Evolutionary conservation across 2,797 vertebrate genomes (phyloP).

Genomic region (Sciaenops ocellatus): DNA sequence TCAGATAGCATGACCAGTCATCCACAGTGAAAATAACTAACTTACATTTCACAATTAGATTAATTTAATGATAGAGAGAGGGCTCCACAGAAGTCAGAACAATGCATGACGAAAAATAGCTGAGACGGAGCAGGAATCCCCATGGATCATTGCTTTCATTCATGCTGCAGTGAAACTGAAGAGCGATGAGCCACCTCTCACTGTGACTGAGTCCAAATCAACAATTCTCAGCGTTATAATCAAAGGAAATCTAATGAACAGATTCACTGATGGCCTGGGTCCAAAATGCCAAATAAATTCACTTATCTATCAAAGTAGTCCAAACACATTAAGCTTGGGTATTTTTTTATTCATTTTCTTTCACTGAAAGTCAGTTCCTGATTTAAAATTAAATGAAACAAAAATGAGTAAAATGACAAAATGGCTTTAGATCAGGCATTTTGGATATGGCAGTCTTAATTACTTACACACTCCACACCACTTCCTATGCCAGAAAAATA

Average conservation of each 20-base stretch:
- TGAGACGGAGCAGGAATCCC: neutral
- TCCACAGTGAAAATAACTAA: neutral
- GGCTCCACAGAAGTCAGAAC: neutral
- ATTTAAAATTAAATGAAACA: neutral
- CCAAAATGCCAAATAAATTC: constrained; percentile 9
- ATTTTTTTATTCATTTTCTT: neutral
- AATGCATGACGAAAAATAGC: neutral
- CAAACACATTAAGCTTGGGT: neutral
- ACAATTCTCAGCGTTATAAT: neutral
- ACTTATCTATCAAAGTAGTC: constrained; percentile 5
- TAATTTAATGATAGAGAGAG: neutral
- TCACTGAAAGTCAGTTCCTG: neutral
- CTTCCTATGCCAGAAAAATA: neutral
- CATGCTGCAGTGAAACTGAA: neutral
- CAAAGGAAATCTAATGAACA: constrained; percentile 16
- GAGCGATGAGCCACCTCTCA: neutral
- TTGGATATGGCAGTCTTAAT: neutral
- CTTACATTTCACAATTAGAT: neutral
- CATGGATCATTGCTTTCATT: neutral
- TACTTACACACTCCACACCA: neutral
- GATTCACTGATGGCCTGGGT: neutral
- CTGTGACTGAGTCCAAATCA: constrained; percentile 12
- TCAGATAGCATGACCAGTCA: neutral
- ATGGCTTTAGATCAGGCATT: neutral
- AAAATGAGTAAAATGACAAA: neutral